These are phyloP conservation scores for Ryuthela nishihirai DNA, from an alignment of 2,888 invertebrate genomes.

Conservation along the genomic window DNA sequence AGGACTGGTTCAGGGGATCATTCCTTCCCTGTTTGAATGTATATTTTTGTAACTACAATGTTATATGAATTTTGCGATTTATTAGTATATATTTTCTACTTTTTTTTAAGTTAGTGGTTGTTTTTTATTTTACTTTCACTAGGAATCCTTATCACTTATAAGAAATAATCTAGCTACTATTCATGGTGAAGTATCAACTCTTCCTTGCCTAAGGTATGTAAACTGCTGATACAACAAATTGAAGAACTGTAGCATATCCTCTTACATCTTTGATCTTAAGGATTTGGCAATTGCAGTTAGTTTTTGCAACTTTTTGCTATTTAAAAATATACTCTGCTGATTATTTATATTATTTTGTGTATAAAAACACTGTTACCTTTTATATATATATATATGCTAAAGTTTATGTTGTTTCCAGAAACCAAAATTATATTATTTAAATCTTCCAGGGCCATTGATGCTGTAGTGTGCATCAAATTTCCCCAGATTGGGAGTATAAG, in stretches of 20 bases:
- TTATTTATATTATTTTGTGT: no score
- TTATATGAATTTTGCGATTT: background rate
- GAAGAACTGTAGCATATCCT: constrained; percentile 88
- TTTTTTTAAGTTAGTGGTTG: background rate
- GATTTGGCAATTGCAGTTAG: constrained; percentile 72
- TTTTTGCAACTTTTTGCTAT: background rate
- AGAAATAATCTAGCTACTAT: constrained; percentile 84
- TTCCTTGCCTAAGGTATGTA: constrained; percentile 81
- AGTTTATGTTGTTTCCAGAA: no score
- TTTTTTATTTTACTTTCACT: constrained; percentile 41
- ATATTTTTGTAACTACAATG: background rate
- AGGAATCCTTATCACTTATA: constrained; percentile 89
- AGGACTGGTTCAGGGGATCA: no score
- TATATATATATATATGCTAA: no score
- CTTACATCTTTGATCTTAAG: constrained; percentile 84
- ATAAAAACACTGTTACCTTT: no score
- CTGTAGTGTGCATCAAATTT: no score
- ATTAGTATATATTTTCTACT: background rate
- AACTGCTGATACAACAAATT: constrained; percentile 92
- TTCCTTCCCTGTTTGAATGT: background rate
- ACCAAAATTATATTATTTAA: no score
- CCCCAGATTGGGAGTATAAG: no score
- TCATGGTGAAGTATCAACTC: constrained; percentile 86
- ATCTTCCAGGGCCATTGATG: no score
- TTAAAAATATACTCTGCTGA: background rate